Percentiles rank a stretch among this genome's conserved stretches.
These are phyloP conservation scores for Galemys pyrenaicus DNA, from an alignment of 2,113 vertebrate species.

Conservation along the genomic window DNA sequence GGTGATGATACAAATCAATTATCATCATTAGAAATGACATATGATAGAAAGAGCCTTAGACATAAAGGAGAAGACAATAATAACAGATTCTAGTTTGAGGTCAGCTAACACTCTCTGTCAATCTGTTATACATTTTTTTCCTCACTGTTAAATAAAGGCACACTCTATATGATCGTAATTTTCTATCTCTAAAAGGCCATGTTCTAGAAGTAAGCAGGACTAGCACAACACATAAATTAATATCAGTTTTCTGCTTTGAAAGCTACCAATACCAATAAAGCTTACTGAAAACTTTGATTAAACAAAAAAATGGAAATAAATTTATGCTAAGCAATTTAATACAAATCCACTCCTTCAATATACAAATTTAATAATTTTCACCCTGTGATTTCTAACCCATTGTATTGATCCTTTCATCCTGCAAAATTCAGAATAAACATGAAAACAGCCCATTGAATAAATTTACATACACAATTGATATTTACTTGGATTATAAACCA, in stretches of 20 bases:
- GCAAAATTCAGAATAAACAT: not conserved
- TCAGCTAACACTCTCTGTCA: not conserved
- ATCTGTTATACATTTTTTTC: not conserved
- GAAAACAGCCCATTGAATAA: conserved; percentile 3
- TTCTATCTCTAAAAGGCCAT: not conserved
- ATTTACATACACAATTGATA: not conserved
- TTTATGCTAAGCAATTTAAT: not conserved
- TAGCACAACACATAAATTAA: not conserved
- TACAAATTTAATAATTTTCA: conserved; percentile 10
- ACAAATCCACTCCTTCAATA: not conserved
- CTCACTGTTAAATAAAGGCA: not conserved
- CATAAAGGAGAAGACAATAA: not conserved
- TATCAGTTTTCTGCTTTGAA: not conserved
- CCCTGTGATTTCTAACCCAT: not conserved
- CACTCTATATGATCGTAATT: not conserved
- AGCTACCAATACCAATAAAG: not conserved
- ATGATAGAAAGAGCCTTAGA: not conserved
- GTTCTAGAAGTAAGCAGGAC: not conserved
- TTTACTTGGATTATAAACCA: not conserved
- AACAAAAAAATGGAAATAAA: not conserved
- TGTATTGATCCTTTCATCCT: not conserved
- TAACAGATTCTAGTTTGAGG: not conserved
- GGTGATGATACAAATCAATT: not conserved
- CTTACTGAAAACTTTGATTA: not conserved
- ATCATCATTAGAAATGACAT: not conserved